Percentiles rank a stretch among this genome's conserved stretches.
Conservation (phyloP, 1,140 invertebrate species). For the Caenorhabditis remanei region DNA sequence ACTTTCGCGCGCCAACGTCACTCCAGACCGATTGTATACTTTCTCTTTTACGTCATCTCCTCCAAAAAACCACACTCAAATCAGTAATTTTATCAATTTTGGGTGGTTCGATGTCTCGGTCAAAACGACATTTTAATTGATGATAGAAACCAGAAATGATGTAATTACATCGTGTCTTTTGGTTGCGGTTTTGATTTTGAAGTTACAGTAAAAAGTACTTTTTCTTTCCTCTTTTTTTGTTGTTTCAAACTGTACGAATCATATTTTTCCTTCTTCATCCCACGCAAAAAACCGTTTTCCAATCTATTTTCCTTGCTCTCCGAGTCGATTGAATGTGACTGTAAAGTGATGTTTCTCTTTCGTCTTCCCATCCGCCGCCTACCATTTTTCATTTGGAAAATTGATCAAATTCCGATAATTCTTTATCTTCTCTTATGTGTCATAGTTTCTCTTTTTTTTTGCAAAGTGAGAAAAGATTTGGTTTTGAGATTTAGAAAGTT, state of each 20-base stretch:
- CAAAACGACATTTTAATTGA: background rate
- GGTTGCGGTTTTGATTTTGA: background rate
- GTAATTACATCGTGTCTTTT: slow-evolving; percentile 8
- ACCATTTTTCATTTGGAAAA: background rate
- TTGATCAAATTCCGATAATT: slow-evolving; percentile 21
- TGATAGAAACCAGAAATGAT: slow-evolving; percentile 31
- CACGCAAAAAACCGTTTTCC: background rate
- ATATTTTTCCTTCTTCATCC: background rate
- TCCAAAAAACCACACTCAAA: background rate
- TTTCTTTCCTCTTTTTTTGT: background rate
- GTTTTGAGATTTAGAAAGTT: background rate
- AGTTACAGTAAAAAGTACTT: background rate
- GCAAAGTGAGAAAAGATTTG: background rate
- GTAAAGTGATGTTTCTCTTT: background rate
- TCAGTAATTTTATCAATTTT: background rate
- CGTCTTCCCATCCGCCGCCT: background rate
- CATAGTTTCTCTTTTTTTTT: background rate
- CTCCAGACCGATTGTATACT: background rate
- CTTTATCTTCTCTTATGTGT: background rate
- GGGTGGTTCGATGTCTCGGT: slow-evolving; percentile 3
- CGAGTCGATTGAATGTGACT: background rate
- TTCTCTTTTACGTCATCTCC: background rate
- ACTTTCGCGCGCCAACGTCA: too few relatives aligned
- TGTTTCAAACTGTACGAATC: background rate
- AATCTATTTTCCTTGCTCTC: background rate